Evolutionary conservation across 2,888 invertebrate genomes (phyloP).

Genomic region (Hypomecis atomaria): DNA sequence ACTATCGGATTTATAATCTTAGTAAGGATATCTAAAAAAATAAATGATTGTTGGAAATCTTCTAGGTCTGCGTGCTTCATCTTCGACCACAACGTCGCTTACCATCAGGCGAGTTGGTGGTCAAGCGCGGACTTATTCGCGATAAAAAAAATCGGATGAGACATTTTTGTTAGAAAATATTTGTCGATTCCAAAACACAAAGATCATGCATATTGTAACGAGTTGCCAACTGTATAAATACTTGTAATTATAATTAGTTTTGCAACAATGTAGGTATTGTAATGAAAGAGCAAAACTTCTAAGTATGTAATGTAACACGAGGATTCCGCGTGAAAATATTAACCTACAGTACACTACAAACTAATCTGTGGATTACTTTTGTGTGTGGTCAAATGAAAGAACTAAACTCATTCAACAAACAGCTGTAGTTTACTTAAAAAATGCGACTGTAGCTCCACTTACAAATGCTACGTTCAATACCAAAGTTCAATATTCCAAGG

Average conservation of each 20-base stretch:
- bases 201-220: neutral
- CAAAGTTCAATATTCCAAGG: constrained; percentile 10
- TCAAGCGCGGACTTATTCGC: too few relatives aligned
- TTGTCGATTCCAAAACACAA: too few relatives aligned
- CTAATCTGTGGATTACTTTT: neutral
- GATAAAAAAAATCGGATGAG: too few relatives aligned
- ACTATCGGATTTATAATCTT: too few relatives aligned
- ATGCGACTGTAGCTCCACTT: neutral
- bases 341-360: neutral
- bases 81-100: too few relatives aligned
- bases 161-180: too few relatives aligned
- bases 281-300: neutral
- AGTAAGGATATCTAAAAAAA: too few relatives aligned
- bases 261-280: neutral
- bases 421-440: neutral
- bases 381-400: neutral
- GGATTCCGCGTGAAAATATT: neutral
- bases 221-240: neutral
- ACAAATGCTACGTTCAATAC: neutral
- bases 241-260: constrained; percentile 1
- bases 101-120: too few relatives aligned
- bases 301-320: neutral
- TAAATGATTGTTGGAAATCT: too few relatives aligned
- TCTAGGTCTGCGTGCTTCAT: too few relatives aligned
- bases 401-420: too few relatives aligned